Base-by-base conservation (phyloP, 2,797 vertebrate genomes). In the Gymnodraco acuticeps region DNA sequence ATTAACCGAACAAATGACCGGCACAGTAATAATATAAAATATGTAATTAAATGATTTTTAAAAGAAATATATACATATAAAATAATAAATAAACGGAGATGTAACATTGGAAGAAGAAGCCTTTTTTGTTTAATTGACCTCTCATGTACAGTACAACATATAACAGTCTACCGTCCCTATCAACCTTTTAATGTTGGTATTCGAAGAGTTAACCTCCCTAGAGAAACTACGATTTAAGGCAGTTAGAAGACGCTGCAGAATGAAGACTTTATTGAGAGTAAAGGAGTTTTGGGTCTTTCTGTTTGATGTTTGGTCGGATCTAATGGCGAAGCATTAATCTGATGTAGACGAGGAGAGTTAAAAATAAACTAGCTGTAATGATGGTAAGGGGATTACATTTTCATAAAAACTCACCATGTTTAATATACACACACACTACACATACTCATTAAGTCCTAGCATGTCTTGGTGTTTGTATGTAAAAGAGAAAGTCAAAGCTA, bases 251-350 rank as follows among this genome's bases (percentile, higher is more conserved):
- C 46, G 54, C 13, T n/a, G 58, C 11, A 66, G 10, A 48, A 47
- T 11, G 20, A 23, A 45, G 51, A 33, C 13, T 58, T 70, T 46
- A 53, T 53, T 66, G 60, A 56, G 45, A 59, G 27, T 19, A 10
- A 68, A 73, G 33, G 50, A 69, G 41, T 16, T 55, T 17, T 20
- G 11, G 9, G 42, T 42, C 45, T 52, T 48, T 33, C 50, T 23
- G 60, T 71, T 82, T 75, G 48, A 74, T 62, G 56, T 52, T 23
- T 13, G 33, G 3, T 41, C 13, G 20, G 5, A 47, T 47, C 15
- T 51, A 27, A 50, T 12, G 56, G 7, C 12, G 60, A 23, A 63
- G 31, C n/a, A 19, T 2, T 69, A 33, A 51, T 70, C 38, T 33
- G 15, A 70, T 58, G 68, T 4, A 65, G 27, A 65, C n/a, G 1